A percentile compares a stretch with the other conserved stretches of the same genome.
These are phyloP conservation scores for Trichoplax adhaerens DNA, from an alignment of 37 sponge, comb jelly and placozoan genomes.

Conservation along the genomic window DNA sequence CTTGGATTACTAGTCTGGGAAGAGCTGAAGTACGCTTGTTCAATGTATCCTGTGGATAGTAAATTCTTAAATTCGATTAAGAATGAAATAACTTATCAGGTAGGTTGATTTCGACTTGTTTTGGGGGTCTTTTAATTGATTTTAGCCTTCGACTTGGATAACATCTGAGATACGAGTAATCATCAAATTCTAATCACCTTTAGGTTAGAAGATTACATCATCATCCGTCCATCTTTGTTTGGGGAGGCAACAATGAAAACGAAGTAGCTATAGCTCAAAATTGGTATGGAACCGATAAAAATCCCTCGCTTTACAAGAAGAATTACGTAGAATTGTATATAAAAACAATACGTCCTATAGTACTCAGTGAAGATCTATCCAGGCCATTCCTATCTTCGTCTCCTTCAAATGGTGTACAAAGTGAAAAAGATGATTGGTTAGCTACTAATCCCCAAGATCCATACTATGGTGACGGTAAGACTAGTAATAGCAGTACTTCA, in stretches of 20 bases:
- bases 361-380: background rate
- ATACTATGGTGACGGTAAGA: slow-evolving; percentile 47
- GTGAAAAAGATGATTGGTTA: slow-evolving; percentile 16
- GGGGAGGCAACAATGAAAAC: slow-evolving; percentile 99
- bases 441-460: slow-evolving; percentile 19
- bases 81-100: no score
- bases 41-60: slow-evolving; percentile 87
- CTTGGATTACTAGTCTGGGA: slow-evolving; percentile 97
- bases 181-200: slow-evolving; percentile 6
- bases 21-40: slow-evolving; percentile 93
- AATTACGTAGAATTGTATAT: slow-evolving; percentile 12
- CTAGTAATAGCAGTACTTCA: no score
- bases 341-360: background rate
- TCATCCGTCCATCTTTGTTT: slow-evolving; percentile 74
- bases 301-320: background rate
- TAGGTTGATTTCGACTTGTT: no score
- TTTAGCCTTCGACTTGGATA: slow-evolving; percentile 33
- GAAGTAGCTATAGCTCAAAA: slow-evolving; percentile 24
- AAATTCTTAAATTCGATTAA: background rate
- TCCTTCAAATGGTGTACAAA: slow-evolving; percentile 12
- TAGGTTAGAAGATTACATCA: slow-evolving; percentile 41
- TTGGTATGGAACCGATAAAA: slow-evolving; percentile 5
- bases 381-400: slow-evolving; percentile 10
- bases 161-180: slow-evolving; percentile 52
- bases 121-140: background rate